Conservation (phyloP, 2,797 vertebrate genomes). For the Eupleurogrammus muticus region DNA sequence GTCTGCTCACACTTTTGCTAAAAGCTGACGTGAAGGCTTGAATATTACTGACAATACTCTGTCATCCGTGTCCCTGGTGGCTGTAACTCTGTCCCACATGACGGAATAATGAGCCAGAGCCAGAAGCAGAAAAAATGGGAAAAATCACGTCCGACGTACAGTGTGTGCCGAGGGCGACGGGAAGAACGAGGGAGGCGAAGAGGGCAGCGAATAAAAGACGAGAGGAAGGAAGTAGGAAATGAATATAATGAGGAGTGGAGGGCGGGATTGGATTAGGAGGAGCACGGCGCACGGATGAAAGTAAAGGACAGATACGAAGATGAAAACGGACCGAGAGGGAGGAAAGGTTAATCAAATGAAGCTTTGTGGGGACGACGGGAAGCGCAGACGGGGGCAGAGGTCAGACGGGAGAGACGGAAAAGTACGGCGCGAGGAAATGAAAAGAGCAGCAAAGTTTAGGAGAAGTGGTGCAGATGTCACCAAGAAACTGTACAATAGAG, state of each 20-base stretch:
- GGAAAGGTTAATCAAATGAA: slow-evolving; percentile 25
- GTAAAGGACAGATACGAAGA: slow-evolving; percentile 5
- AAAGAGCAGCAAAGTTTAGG: not conserved
- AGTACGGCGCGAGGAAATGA: not conserved
- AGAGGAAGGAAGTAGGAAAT: not conserved
- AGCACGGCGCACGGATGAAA: not conserved
- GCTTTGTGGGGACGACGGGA: slow-evolving; percentile 10
- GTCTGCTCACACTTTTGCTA: not conserved
- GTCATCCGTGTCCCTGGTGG: not conserved
- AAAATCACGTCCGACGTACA: slow-evolving; percentile 8
- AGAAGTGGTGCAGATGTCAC: slow-evolving; percentile 9
- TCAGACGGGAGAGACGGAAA: slow-evolving; percentile 6
- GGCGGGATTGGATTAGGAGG: slow-evolving; percentile 34
- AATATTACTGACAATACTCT: not conserved
- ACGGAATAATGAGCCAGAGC: slow-evolving; percentile 10
- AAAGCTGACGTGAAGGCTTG: not conserved
- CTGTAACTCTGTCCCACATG: not conserved
- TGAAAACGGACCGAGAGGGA: not conserved
- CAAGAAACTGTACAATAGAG: slow-evolving; percentile 16
- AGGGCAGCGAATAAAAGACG: slow-evolving; percentile 9
- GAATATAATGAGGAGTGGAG: slow-evolving; percentile 31
- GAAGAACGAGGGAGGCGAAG: not conserved
- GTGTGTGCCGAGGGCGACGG: slow-evolving; percentile 3
- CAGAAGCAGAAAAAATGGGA: slow-evolving; percentile 5
- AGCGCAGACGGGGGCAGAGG: slow-evolving; percentile 31